A percentile compares a stretch with the other conserved stretches of the same genome.
phyloP scores from a whole-genome alignment of 2,797 vertebrate species.

The Cichlasoma orientale region DNA sequence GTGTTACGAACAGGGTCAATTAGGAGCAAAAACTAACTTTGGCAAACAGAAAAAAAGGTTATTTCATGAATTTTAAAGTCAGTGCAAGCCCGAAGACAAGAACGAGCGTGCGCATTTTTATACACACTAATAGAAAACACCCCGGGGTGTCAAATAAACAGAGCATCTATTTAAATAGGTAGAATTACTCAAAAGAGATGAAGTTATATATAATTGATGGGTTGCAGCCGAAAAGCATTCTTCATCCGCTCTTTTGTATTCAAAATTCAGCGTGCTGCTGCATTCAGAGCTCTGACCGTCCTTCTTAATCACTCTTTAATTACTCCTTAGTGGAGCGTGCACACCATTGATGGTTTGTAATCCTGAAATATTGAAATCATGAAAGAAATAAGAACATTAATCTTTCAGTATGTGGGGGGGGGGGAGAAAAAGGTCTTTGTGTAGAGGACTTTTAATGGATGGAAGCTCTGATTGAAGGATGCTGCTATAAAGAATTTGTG shows the following conservation, averaged over 20 bases:
- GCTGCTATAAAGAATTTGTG: background rate
- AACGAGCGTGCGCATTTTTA: background rate
- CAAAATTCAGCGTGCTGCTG: conserved; percentile 25
- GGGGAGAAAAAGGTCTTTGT: background rate
- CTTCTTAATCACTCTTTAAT: conserved; percentile 59
- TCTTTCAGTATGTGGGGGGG: conserved; percentile 11
- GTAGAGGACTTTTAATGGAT: background rate
- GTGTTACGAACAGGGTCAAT: background rate
- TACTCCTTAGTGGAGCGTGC: conserved; percentile 38
- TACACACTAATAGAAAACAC: conserved; percentile 17
- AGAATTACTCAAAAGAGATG: conserved; percentile 28
- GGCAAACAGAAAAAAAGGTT: background rate
- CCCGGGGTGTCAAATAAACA: conserved; percentile 38
- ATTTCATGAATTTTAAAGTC: background rate
- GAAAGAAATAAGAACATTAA: conserved; percentile 17
- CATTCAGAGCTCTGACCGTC: conserved; percentile 21
- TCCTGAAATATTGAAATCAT: conserved; percentile 44
- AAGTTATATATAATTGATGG: conserved; percentile 57
- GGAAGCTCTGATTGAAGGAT: conserved; percentile 1
- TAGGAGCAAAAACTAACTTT: background rate
- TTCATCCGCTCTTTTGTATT: conserved; percentile 47
- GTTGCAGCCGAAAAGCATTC: conserved; percentile 32
- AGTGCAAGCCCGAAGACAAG: background rate
- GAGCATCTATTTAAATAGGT: conserved; percentile 57
- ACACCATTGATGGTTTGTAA: conserved; percentile 32